Evolutionary conservation across 2,888 invertebrate genomes (phyloP), one percentile per base, ranked within the genome.

Genomic region (Philhelius pedissequus): DNA sequence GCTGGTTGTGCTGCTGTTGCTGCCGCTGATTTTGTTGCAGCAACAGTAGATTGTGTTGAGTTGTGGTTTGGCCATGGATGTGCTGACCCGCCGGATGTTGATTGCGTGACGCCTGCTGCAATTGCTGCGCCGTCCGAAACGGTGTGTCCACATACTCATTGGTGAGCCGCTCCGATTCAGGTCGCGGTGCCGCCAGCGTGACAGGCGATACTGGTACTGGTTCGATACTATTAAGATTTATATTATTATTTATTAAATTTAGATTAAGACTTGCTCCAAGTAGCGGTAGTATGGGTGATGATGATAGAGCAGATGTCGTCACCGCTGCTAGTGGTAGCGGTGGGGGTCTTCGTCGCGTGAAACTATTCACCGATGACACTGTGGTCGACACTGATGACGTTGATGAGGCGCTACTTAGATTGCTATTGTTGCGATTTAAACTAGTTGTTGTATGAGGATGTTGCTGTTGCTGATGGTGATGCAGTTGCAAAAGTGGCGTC

Each of bases 121-220:
- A 87, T 83, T 89, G 89, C 75, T 87, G 88, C 81, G 93, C 92
- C 81, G 92, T 93, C 90, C 94, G 94, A 90, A 95, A 93, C 88
- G 96, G 97, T 87, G 97, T 96, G 92, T 98, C 98, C 92, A 98
- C 97, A 94, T 98, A 98, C 92, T 97, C 97, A 94, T 98, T 98
- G 91, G 95, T 95, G 91, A 95, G 94, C 90, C 97, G 94, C 91
- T 97, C 97, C 91, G 94, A 94, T 92, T 96, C 96, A 88, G 97
- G 97, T 91, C 97, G 94, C 88, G 97, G 97, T 92, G 93, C 93
- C 89, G 93, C 94, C 90, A 93, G 91, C 87, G 93, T 93, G 90
- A 92, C 92, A 88, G 91, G 91, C 87, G 89, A 90, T 88, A 87
- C 88, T 88, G 89, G 89, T 88, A 87, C 89, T 86, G 89, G 89